These are phyloP conservation scores for Dallia pectoralis DNA, from an alignment of 2,797 vertebrate genomes.

Conservation along the genomic window DNA sequence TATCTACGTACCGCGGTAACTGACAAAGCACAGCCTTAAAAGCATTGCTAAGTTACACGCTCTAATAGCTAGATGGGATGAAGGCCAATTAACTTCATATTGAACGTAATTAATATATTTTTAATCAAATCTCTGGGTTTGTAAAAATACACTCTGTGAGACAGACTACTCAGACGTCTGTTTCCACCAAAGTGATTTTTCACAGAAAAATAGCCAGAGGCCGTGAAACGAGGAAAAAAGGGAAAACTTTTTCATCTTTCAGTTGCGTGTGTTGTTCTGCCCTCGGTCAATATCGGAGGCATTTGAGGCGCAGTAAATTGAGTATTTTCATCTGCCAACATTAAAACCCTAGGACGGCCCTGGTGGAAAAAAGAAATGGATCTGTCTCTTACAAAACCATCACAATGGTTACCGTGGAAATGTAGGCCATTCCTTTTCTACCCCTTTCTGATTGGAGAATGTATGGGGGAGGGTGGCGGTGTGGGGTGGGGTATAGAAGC, in stretches of 20 bases:
- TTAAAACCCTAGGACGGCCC: constrained; percentile 46
- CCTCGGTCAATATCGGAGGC: constrained; percentile 48
- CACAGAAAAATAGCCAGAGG: constrained; percentile 60
- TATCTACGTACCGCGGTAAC: constrained; percentile 68
- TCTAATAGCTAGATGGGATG: not conserved
- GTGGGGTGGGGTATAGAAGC: constrained; percentile 17
- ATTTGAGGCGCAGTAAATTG: constrained; percentile 44
- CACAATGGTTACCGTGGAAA: constrained; percentile 20
- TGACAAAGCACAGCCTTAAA: constrained; percentile 41
- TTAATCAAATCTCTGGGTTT: not conserved
- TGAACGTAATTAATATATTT: not conserved
- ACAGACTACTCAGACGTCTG: constrained; percentile 53
- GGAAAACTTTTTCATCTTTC: constrained; percentile 39
- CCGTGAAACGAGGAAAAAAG: constrained; percentile 37
- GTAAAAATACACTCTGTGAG: constrained; percentile 56
- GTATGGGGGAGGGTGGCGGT: too few relatives aligned
- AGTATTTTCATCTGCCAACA: constrained; percentile 35
- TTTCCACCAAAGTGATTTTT: constrained; percentile 61
- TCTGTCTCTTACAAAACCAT: constrained; percentile 48
- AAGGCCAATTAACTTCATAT: not conserved
- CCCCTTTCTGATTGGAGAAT: constrained; percentile 32
- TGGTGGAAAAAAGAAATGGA: constrained; percentile 56
- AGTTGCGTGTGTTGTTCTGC: constrained; percentile 32
- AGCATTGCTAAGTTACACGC: not conserved
- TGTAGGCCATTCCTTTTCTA: constrained; percentile 35